A percentile compares a stretch with the other conserved stretches of the same genome.
phyloP scores from a whole-genome alignment of 1,140 invertebrate genomes.

The Brachionus manjavacas region DNA sequence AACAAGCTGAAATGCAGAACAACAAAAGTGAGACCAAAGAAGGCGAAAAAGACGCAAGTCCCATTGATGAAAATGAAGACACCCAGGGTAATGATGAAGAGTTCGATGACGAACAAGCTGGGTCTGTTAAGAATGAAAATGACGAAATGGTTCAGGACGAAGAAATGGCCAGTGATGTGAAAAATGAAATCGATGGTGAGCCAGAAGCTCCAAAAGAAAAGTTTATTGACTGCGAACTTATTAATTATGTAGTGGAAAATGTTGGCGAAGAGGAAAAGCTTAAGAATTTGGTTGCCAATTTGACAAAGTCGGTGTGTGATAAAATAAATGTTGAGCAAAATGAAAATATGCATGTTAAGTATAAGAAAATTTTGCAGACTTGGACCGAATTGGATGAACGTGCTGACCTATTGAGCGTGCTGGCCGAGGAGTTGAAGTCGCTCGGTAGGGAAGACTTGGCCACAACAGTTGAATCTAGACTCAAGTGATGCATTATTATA shows the following conservation, averaged over 20 bases:
- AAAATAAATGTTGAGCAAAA: background rate
- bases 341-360: background rate
- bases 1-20: slow-evolving; percentile 5
- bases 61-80: slow-evolving; percentile 4
- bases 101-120: slow-evolving; percentile 11
- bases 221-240: slow-evolving; percentile 8
- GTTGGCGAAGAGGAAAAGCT: background rate
- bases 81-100: slow-evolving; percentile 9
- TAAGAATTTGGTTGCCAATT: background rate
- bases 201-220: background rate
- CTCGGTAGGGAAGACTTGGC: background rate
- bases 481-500: background rate
- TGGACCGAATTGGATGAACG: slow-evolving; percentile 22
- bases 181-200: background rate
- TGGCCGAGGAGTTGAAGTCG: background rate
- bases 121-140: background rate
- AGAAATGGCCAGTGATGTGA: background rate
- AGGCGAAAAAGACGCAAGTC: background rate
- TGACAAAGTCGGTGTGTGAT: background rate
- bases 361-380: slow-evolving; percentile 28
- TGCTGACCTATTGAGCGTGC: background rate
- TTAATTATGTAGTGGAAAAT: background rate
- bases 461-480: background rate
- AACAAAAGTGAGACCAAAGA: background rate
- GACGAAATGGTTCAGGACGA: background rate